Conservation (phyloP, 2,113 vertebrate species). For the Hemichromis elongatus region DNA sequence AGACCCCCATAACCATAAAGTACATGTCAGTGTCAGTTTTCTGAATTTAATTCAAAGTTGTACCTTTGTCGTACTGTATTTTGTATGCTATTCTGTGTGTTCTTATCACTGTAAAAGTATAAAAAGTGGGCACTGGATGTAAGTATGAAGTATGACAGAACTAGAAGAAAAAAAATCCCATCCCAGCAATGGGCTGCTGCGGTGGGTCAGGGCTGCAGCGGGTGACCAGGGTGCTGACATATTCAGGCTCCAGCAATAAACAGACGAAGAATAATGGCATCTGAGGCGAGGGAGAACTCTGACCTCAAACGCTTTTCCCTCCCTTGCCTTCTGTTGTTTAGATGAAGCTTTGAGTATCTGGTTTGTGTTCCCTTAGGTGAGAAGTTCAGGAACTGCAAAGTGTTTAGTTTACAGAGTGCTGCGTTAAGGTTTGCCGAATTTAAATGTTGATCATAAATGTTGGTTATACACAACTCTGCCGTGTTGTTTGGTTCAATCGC, state of each 20-base stretch:
- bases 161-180: constrained; percentile 40
- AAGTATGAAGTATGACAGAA: constrained; percentile 3
- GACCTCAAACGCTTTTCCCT: constrained; percentile 70
- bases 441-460: not conserved
- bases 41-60: not conserved
- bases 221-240: constrained; percentile 80
- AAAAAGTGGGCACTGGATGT: not conserved
- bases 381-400: not conserved
- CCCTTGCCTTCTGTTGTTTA: not conserved
- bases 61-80: not conserved
- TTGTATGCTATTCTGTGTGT: not conserved
- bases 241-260: constrained; percentile 77
- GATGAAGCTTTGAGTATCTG: constrained; percentile 65
- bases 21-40: not conserved
- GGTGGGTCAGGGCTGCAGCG: constrained; percentile 72
- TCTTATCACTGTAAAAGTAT: not conserved
- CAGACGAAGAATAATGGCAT: constrained; percentile 82
- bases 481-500: not conserved
- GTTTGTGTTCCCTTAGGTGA: not conserved
- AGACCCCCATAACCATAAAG: not conserved
- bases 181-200: constrained; percentile 62
- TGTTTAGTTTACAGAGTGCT: not conserved
- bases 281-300: constrained; percentile 80
- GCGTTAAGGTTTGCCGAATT: not conserved
- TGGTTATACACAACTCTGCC: not conserved